A percentile compares a stretch with the other conserved stretches of the same genome.
Conservation (phyloP, 2,797 vertebrate genomes). For the Melanotaenia trifasciata region DNA sequence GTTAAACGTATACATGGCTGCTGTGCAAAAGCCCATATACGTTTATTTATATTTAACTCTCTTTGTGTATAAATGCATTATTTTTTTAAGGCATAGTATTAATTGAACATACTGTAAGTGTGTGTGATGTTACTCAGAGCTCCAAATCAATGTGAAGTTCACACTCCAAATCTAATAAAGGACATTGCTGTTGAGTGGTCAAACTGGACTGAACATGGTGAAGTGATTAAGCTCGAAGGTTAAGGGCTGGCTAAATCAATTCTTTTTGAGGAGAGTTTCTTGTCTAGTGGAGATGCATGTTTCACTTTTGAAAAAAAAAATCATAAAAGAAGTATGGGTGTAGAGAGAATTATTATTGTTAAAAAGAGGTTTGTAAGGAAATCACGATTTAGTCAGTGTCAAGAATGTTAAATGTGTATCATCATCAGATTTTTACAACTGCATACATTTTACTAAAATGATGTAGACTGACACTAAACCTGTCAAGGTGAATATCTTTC, state of each 20-base stretch:
- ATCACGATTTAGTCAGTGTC: not conserved
- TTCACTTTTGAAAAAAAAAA: conserved; percentile 28
- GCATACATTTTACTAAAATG: conserved; percentile 9
- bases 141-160: not conserved
- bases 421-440: conserved; percentile 1
- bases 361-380: not conserved
- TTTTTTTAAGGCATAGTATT: too few species aligned
- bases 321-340: conserved; percentile 41
- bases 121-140: not conserved
- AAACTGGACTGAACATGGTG: not conserved
- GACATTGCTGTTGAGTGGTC: not conserved
- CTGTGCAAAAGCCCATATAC: not conserved
- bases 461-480: conserved; percentile 1
- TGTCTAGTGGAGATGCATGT: conserved; percentile 24
- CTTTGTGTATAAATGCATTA: not conserved
- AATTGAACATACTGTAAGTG: not conserved
- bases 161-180: not conserved
- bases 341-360: conserved; percentile 31
- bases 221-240: conserved; percentile 24
- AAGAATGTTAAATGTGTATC: too few species aligned
- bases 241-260: conserved; percentile 29
- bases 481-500: not conserved
- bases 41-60: not conserved
- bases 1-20: not conserved
- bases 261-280: conserved; percentile 39